A percentile compares a stretch with the other conserved stretches of the same genome.
phyloP scores from a whole-genome alignment of 2,113 vertebrate genomes.

The Apodemus speciosus region DNA sequence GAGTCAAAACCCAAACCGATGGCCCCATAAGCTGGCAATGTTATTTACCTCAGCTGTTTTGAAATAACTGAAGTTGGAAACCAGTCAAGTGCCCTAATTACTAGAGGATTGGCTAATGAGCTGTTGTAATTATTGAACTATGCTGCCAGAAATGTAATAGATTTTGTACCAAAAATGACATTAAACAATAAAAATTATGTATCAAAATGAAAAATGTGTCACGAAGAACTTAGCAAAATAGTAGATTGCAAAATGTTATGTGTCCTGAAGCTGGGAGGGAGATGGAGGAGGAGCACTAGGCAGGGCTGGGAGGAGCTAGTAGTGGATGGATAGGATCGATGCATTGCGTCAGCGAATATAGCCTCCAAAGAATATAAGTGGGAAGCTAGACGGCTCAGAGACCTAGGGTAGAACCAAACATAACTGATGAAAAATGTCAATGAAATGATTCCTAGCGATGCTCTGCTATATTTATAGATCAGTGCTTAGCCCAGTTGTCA shows the following conservation, averaged over 20 bases:
- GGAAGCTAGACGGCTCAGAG: neutral
- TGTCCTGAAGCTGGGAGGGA: neutral
- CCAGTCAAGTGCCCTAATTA: constrained; percentile 27
- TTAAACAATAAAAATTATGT: constrained; percentile 28
- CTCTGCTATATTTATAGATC: neutral
- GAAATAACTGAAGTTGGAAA: constrained; percentile 19
- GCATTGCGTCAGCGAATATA: neutral
- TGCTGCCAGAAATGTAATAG: neutral
- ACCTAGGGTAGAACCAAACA: neutral
- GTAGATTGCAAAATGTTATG: constrained; percentile 39
- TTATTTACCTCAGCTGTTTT: constrained; percentile 16
- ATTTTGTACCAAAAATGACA: constrained; percentile 36
- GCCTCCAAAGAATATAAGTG: neutral
- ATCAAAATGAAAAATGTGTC: constrained; percentile 49
- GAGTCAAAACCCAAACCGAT: constrained; percentile 40
- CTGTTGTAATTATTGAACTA: constrained; percentile 8
- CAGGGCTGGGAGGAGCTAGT: neutral
- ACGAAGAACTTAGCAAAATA: neutral
- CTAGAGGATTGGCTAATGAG: constrained; percentile 2
- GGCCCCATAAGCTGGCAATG: constrained; percentile 26
- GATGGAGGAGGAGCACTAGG: too few species aligned
- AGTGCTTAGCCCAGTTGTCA: neutral
- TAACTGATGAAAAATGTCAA: neutral
- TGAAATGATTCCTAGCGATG: neutral
- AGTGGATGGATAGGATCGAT: neutral